Base-by-base conservation (phyloP, 2,113 vertebrate species). In the Eulemur macaco region DNA sequence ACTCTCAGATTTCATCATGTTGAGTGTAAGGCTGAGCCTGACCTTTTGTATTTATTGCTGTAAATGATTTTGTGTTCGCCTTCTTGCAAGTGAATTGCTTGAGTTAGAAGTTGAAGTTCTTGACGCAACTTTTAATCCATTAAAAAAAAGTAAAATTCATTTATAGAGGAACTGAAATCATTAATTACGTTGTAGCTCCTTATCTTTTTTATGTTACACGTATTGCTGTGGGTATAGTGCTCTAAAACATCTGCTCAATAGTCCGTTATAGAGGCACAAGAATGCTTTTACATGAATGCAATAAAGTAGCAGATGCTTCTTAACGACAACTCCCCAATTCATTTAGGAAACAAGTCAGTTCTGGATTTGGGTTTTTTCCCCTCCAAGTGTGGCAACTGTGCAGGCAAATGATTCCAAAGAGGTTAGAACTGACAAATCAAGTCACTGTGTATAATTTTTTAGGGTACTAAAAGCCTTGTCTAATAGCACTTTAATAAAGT, bases 291-390 rank as follows among this genome's bases (percentile, higher is more conserved):
- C 80, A 12, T 96, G 98, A 97, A 86, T 96, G 97, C 96, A 97
- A 8, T 91, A 94, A 97, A 98, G 93, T 71, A 98, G 94, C 98
- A 98, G 98, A 98, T 98, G 98, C 98, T 98, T 98, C 91, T 96
- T 98, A 95, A 97, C 87, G 97, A 98, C 96, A 98, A 21, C 97
- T 98, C 98, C 97, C 95, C 97, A 96, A 5, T 97, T 98, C 98
- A 95, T 98, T 98, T 98, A 98, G 96, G 98, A 98, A 98, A 98
- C 97, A 98, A 97, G 74, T 92, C 95, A 97, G 80, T 97, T 96
- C 97, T 97, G 96, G 89, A 96, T 98, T 98, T 96, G 83, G 68
- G 39, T 60, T 60, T 71, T 39, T 84, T 82, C 77, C 82, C 82
- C 80, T 95, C 95, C 73, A 91, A 97, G 85, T 94, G 50, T 94